These are phyloP conservation scores for Brevimyrus niger DNA, from an alignment of 2,113 vertebrate genomes.

Conservation along the genomic window DNA sequence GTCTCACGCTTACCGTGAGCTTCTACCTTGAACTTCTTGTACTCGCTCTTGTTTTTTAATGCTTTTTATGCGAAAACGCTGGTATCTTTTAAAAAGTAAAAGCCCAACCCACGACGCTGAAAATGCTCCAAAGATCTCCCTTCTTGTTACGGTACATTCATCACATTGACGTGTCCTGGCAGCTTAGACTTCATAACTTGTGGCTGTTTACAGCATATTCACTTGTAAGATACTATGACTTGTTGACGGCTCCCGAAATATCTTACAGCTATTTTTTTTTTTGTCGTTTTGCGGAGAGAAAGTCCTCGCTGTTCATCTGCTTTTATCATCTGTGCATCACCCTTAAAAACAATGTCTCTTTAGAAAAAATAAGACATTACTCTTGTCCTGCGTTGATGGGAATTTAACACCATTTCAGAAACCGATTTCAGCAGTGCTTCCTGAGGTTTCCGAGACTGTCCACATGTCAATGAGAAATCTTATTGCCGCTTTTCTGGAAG, in stretches of 20 bases:
- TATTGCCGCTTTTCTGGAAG: background rate
- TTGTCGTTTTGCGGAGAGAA: too few relatives aligned
- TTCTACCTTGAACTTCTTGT: background rate
- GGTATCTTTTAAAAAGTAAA: background rate
- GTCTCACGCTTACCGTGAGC: background rate
- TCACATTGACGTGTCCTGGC: background rate
- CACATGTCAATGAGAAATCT: background rate
- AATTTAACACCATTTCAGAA: background rate
- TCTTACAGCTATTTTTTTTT: background rate
- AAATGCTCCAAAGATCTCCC: background rate
- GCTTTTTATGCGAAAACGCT: background rate
- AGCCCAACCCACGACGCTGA: background rate
- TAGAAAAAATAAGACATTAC: background rate
- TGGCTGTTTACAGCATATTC: background rate
- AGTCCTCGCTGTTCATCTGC: background rate
- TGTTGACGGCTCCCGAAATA: background rate
- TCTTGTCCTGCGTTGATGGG: background rate
- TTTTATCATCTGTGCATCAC: background rate
- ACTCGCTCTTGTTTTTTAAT: background rate
- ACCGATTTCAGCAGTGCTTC: background rate
- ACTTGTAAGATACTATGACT: slow-evolving; percentile 1
- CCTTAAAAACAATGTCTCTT: background rate
- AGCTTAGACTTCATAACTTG: background rate
- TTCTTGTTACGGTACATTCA: background rate
- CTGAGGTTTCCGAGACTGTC: background rate